phyloP scores from a whole-genome alignment of 2,888 invertebrate species.

The Reticulitermes lucifugus region DNA sequence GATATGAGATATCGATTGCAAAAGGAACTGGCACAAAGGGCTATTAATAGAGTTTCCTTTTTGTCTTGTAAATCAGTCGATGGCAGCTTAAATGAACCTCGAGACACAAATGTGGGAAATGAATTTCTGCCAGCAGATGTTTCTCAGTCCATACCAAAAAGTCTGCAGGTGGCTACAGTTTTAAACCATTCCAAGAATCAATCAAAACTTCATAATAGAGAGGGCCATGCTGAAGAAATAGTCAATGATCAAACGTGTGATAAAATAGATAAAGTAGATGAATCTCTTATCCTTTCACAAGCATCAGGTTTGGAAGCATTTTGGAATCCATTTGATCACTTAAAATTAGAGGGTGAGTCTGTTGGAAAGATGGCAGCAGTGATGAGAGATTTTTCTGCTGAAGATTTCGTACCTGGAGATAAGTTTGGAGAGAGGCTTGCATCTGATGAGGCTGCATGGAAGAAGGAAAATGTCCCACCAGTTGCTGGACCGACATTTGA shows the following conservation, averaged over 20 bases:
- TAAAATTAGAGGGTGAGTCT: not conserved
- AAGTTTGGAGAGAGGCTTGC: not conserved
- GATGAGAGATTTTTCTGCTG: not conserved
- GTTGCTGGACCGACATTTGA: not conserved
- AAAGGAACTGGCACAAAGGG: conserved; percentile 18
- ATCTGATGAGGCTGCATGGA: conserved; percentile 3
- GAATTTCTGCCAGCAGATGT: too few species aligned
- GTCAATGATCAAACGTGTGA: too few species aligned
- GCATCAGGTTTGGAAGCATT: not conserved
- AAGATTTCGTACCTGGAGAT: conserved; percentile 11
- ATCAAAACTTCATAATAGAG: too few species aligned
- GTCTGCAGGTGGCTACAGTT: too few species aligned
- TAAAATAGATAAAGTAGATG: too few species aligned
- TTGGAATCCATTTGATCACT: not conserved
- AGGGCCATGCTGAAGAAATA: too few species aligned
- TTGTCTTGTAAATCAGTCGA: not conserved
- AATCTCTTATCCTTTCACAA: too few species aligned
- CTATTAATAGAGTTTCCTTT: conserved; percentile 21
- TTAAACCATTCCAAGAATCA: not conserved
- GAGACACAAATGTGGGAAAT: too few species aligned
- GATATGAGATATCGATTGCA: conserved; percentile 23
- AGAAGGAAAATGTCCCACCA: conserved; percentile 31
- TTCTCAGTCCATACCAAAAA: too few species aligned
- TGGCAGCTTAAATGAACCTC: too few species aligned
- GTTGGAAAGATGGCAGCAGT: not conserved